These are phyloP conservation scores for Machimus atricapillus DNA, from an alignment of 2,888 invertebrate genomes.

Conservation along the genomic window DNA sequence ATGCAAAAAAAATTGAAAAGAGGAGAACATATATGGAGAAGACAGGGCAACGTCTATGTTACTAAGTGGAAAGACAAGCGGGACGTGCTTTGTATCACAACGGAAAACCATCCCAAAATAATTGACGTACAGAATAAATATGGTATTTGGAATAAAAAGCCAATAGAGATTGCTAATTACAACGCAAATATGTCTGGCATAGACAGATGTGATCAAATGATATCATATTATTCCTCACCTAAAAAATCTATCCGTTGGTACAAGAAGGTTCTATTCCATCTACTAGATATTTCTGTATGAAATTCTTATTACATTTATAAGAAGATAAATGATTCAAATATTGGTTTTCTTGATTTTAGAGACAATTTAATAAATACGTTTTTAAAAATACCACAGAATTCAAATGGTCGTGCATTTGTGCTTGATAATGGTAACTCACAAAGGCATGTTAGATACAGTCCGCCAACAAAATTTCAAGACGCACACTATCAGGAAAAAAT, in stretches of 20 bases:
- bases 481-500: conserved; percentile 18
- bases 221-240: conserved; percentile 27
- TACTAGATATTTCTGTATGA: too few relatives aligned
- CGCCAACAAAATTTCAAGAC: neutral
- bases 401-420: neutral
- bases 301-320: neutral
- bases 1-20: too few relatives aligned
- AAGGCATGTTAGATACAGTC: neutral
- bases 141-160: too few relatives aligned
- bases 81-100: conserved; percentile 1
- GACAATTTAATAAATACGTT: neutral
- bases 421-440: neutral
- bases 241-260: conserved; percentile 33
- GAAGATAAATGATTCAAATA: neutral
- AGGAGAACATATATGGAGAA: too few relatives aligned
- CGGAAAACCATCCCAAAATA: conserved; percentile 6
- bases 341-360: neutral
- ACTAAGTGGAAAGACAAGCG: too few relatives aligned
- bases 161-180: too few relatives aligned
- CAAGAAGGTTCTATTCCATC: conserved; percentile 30
- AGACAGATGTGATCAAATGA: conserved; percentile 23
- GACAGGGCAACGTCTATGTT: too few relatives aligned
- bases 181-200: too few relatives aligned
- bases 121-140: conserved; percentile 13
- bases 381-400: conserved; percentile 10